Percentiles rank a stretch among this genome's conserved stretches.
These are phyloP conservation scores for Ophiothrix spiculata DNA, from an alignment of 35 echinoderm and acorn worm species.

Conservation along the genomic window DNA sequence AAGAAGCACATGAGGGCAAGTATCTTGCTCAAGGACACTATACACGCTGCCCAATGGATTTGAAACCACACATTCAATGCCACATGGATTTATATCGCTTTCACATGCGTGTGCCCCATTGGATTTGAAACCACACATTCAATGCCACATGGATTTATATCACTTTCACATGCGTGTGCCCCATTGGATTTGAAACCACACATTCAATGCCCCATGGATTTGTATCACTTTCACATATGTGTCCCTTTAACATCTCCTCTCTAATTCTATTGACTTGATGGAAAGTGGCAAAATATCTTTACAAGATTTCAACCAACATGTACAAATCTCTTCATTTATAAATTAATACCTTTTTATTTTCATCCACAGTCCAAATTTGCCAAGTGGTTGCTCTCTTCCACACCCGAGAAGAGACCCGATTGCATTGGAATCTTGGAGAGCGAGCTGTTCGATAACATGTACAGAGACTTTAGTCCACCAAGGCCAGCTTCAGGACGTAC, in stretches of 20 bases:
- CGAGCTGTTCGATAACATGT: slow-evolving; percentile 28
- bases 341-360: slow-evolving; percentile 2
- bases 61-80: no score
- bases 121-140: no score
- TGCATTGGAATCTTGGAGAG: slow-evolving; percentile 55
- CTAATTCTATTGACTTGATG: neutral
- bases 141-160: no score
- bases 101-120: no score
- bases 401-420: slow-evolving; percentile 52
- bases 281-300: neutral
- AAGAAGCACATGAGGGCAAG: no score
- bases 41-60: no score
- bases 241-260: no score
- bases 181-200: neutral
- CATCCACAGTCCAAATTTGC: slow-evolving; percentile 51
- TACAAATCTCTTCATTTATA: neutral
- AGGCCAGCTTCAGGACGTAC: slow-evolving; percentile 21
- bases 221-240: no score
- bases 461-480: slow-evolving; percentile 61
- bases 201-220: no score
- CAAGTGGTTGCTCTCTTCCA: slow-evolving; percentile 47
- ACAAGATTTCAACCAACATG: neutral
- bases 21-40: no score
- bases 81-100: no score
- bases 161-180: no score